Evolutionary conservation across 2,797 vertebrate genomes (phyloP).

Genomic region (Threskiornis aethiopicus): DNA sequence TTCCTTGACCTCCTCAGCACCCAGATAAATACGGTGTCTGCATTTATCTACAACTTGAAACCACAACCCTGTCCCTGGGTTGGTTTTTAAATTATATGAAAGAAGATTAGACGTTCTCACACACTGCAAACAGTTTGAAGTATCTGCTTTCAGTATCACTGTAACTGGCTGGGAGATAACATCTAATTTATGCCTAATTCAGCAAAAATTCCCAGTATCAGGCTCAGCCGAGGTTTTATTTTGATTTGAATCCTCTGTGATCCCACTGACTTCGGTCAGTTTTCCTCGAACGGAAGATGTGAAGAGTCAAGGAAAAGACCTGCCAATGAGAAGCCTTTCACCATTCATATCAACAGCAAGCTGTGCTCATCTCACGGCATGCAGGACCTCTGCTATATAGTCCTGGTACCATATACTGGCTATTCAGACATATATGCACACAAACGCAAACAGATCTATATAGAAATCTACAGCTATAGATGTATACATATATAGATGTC

Average conservation of each 20-base stretch:
- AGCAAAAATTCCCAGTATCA: constrained; percentile 19
- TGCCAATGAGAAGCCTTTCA: not conserved
- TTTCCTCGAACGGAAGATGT: not conserved
- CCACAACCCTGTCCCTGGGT: not conserved
- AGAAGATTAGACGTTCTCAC: constrained; percentile 8
- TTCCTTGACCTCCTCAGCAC: not conserved
- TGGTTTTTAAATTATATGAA: constrained; percentile 11
- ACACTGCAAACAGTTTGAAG: not conserved
- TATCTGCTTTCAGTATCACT: constrained; percentile 44
- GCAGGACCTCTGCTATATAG: not conserved
- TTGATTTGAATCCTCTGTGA: not conserved
- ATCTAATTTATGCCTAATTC: constrained; percentile 56
- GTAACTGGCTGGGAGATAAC: constrained; percentile 15
- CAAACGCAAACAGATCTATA: not conserved
- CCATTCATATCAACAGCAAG: not conserved
- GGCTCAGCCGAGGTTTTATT: not conserved
- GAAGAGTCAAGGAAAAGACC: not conserved
- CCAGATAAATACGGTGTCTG: not conserved
- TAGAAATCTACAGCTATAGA: accelerated
- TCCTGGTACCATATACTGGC: not conserved
- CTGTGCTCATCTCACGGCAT: not conserved
- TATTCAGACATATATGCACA: not conserved
- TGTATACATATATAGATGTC: not conserved
- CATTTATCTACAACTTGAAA: constrained; percentile 8
- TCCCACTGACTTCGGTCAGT: not conserved